Base-by-base conservation (phyloP, 2,888 invertebrate species). In the Chrysodeixis includens region DNA sequence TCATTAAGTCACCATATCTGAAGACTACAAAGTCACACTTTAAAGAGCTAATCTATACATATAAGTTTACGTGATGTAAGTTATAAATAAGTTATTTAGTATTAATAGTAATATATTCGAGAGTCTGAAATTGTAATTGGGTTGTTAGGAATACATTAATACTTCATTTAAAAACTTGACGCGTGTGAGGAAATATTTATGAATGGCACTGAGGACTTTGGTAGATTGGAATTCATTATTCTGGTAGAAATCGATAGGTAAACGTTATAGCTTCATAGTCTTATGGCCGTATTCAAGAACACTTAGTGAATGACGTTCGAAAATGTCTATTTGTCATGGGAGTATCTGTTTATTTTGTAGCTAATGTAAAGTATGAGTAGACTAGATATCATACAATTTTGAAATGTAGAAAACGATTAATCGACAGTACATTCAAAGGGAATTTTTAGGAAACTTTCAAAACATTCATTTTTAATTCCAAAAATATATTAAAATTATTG, bases 81-180 rank as follows among this genome's bases (percentile, higher is more conserved):
- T 10, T n/a, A 51, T 58, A 49, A 59, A 52, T 52, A 52, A n/a
- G 35, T 35, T 35, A 52, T 59, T 52, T 3, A n/a, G n/a, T 0
- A 52, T 54, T 44, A 44, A 64, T 32, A 30, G 18, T 49, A 55
- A 58, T 60, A 14, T 56, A 60, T 60, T 56, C 60, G 12, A 52
- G 22, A 12, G 40, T 60, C 56, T 52, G 56, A 44, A 44, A 66
- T 66, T 60, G 32, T 18, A 60, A 56, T 56, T 52, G 30, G 30
- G 9, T 22, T 46, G 30, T 14, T 26, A 22, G n/a, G 30, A 26
- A 30, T 52, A 10, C 16, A 60, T 65, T 44, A 52, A 52, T 32
- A 9, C 56, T 60, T 65, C 55, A 60, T 65, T 51, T 35, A 59
- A 56, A 67, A 61, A n/a, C 32, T 52, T 52, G 56, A 65, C 54